These are phyloP conservation scores for Dunckerocampus dactyliophorus DNA, from an alignment of 2,113 vertebrate species.

Conservation along the genomic window DNA sequence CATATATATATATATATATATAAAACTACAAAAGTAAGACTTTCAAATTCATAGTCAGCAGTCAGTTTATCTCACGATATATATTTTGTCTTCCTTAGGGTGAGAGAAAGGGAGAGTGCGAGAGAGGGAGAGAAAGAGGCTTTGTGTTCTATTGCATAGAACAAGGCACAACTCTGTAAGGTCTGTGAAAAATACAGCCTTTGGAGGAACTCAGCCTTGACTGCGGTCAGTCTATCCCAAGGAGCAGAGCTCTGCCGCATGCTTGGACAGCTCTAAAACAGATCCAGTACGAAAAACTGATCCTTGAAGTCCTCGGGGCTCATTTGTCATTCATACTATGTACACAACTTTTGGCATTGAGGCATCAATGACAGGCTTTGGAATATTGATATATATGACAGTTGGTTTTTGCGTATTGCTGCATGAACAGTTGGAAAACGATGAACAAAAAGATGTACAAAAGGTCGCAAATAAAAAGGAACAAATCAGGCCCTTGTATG, in stretches of 20 bases:
- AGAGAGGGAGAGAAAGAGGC: neutral
- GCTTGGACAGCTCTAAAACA: slow-evolving; percentile 52
- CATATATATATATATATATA: slow-evolving; percentile 68
- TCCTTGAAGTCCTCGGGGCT: slow-evolving; percentile 53
- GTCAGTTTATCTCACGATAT: slow-evolving; percentile 74
- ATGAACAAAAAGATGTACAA: slow-evolving; percentile 46
- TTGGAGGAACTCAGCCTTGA: slow-evolving; percentile 47
- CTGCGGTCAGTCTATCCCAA: slow-evolving; percentile 23
- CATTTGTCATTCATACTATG: slow-evolving; percentile 57
- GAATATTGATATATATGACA: slow-evolving; percentile 71
- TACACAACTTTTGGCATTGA: slow-evolving; percentile 74
- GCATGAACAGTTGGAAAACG: slow-evolving; percentile 61
- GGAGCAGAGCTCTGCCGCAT: slow-evolving; percentile 8
- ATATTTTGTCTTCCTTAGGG: slow-evolving; percentile 58
- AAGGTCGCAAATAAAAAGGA: slow-evolving; percentile 49
- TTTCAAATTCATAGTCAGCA: slow-evolving; percentile 92
- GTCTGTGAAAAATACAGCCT: slow-evolving; percentile 87
- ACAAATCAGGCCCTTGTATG: slow-evolving; percentile 42
- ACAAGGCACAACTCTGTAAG: slow-evolving; percentile 97
- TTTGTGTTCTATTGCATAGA: slow-evolving; percentile 97
- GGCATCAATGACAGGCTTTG: slow-evolving; percentile 70
- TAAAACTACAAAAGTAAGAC: slow-evolving; percentile 99
- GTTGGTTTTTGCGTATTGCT: slow-evolving; percentile 67
- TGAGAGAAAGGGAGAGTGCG: neutral
- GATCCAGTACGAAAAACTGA: slow-evolving; percentile 61